These are phyloP conservation scores for Esperia sulphurella DNA, from an alignment of 2,888 invertebrate species.

Conservation along the genomic window DNA sequence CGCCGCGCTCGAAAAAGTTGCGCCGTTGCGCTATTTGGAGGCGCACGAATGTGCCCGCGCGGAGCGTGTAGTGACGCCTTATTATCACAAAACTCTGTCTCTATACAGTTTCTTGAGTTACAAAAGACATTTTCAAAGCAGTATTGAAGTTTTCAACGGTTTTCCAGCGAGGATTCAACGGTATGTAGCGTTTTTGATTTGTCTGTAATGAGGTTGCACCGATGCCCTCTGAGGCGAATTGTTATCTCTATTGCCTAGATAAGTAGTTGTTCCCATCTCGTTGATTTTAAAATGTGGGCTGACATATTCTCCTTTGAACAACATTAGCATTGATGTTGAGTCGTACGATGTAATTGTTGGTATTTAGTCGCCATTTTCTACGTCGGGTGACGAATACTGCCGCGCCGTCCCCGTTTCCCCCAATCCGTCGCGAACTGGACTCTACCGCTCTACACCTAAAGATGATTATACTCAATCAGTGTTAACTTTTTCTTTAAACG, in stretches of 20 bases:
- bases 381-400: conserved; percentile 73
- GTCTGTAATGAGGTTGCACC: conserved; percentile 25
- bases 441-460: conserved; percentile 60
- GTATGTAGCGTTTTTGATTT: conserved; percentile 45
- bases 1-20: conserved; percentile 76
- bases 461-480: conserved; percentile 48
- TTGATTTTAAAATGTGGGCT: conserved; percentile 26
- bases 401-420: conserved; percentile 65
- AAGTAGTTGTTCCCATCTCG: conserved; percentile 41
- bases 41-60: conserved; percentile 72
- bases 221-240: conserved; percentile 35
- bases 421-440: conserved; percentile 57
- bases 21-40: conserved; percentile 79
- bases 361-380: conserved; percentile 79
- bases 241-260: conserved; percentile 49
- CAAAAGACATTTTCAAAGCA: conserved; percentile 30
- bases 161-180: conserved; percentile 32
- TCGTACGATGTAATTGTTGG: conserved; percentile 69
- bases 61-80: conserved; percentile 64
- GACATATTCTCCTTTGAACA: conserved; percentile 35
- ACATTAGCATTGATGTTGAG: conserved; percentile 45
- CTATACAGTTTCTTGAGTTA: conserved; percentile 47
- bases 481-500: conserved; percentile 44
- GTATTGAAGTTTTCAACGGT: conserved; percentile 33
- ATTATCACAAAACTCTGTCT: conserved; percentile 60